Evolutionary conservation across 1,140 invertebrate genomes (phyloP), one percentile per base, ranked within the genome.

Genomic region (Colletes gigas): DNA sequence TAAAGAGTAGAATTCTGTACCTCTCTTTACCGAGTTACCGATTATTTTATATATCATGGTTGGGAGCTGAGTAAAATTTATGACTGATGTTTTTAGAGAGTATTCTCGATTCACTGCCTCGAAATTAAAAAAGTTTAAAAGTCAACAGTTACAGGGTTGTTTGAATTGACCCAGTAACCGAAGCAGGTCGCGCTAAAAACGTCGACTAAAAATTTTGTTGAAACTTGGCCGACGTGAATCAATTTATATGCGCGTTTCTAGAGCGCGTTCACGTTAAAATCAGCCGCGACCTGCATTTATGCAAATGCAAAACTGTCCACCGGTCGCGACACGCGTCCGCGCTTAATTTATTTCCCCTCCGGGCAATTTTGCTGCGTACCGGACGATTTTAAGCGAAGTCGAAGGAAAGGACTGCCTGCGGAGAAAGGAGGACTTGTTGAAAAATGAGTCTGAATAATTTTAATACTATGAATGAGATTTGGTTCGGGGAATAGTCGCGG

Each of bases 341-440:
- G 57, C 68, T 82, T 85, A 82, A 85, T 85, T 85, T 78, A 85
- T 85, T 85, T 81, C 85, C 82, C 78, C 74, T 52, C 57, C 12
- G 54, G 30, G 73, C 74, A 44, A 81, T 85, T 69, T 78, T 19
- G 47, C 17, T 19, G 62, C 41, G 54, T 41, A 15, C 21, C 30
- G 15, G 60, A 7, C 21, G 4, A 15, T 7, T 59, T 71, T 50
- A 68, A 74, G 30, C 14, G 71, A 59, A 44, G 30, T 44, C 44
- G 1, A 19, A 55, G 57, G 68, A 62, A 54, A 30, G 17, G 50
- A 73, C 71, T 14, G 70, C 59, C 39, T 3, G n/a, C 10, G 39
- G 68, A 14, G n/a, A 7, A 12, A 3, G 19, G 50, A 47, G 75
- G 17, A 30, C 41, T 39, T 21, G 41, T 65, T 73, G 52, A 71